phyloP scores from a whole-genome alignment of 2,888 invertebrate genomes.

The Oscheius sp. region DNA sequence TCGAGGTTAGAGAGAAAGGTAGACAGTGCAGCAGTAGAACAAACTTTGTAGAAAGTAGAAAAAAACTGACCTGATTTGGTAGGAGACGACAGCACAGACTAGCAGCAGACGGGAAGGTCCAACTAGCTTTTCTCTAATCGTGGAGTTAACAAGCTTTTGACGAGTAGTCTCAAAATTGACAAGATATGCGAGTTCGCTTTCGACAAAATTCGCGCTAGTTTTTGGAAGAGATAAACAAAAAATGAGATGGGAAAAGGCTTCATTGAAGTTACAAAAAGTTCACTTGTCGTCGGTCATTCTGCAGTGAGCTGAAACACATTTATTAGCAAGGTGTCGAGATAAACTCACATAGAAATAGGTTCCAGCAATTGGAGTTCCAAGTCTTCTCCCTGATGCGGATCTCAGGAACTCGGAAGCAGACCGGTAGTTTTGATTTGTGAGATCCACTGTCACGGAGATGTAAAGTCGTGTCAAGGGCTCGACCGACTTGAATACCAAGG shows the following conservation, averaged over 20 bases:
- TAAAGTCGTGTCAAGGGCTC: slow-evolving; percentile 59
- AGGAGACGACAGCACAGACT: no score
- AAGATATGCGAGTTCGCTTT: no score
- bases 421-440: slow-evolving; percentile 58
- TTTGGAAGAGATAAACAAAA: no score
- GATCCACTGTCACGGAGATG: slow-evolving; percentile 58
- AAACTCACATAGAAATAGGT: slow-evolving; percentile 57
- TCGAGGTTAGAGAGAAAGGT: no score
- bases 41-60: no score
- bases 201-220: no score
- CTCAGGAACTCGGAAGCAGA: slow-evolving; percentile 57
- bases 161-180: no score
- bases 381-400: slow-evolving; percentile 58
- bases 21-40: no score
- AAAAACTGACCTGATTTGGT: no score
- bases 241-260: slow-evolving; percentile 1
- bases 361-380: slow-evolving; percentile 65
- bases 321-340: neutral
- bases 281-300: slow-evolving; percentile 40
- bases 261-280: slow-evolving; percentile 22
- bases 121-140: no score
- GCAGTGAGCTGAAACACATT: slow-evolving; percentile 55
- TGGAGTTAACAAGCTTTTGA: no score
- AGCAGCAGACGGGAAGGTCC: no score
- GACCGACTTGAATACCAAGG: slow-evolving; percentile 61